Evolutionary conservation across 1,140 invertebrate species (phyloP).

Genomic region (Homalodisca vitripennis): DNA sequence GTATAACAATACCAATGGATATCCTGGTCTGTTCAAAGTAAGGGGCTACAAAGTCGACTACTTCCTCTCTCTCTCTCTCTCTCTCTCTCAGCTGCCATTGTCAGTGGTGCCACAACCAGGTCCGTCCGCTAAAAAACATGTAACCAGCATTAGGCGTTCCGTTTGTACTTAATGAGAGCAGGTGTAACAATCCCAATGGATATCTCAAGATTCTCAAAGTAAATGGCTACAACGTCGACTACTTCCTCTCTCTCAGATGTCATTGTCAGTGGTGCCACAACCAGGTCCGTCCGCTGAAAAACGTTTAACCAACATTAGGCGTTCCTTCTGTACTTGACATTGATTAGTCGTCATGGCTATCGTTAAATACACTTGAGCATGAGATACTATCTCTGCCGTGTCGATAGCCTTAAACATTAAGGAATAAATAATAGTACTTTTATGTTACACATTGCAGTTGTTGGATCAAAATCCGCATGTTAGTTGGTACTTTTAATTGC

Average conservation of each 20-base stretch:
- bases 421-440: too few relatives aligned
- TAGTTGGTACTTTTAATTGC: too few relatives aligned
- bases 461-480: too few relatives aligned
- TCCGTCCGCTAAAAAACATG: too few relatives aligned
- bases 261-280: constrained; percentile 84
- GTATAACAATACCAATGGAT: constrained; percentile 82
- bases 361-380: constrained; percentile 33
- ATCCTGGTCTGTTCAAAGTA: constrained; percentile 90
- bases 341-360: neutral
- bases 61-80: constrained; percentile 90
- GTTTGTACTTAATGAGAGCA: too few relatives aligned
- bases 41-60: constrained; percentile 88
- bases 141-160: too few relatives aligned
- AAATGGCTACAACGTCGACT: constrained; percentile 88
- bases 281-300: constrained; percentile 80
- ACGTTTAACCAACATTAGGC: constrained; percentile 21
- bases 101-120: constrained; percentile 78
- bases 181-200: too few relatives aligned
- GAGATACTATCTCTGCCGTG: neutral
- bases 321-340: neutral
- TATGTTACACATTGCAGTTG: too few relatives aligned
- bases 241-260: constrained; percentile 92
- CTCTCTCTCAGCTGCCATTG: constrained; percentile 92
- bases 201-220: constrained; percentile 87
- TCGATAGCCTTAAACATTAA: neutral